These are phyloP conservation scores for Leptothorax acervorum DNA, from an alignment of 2,888 invertebrate genomes.

Conservation along the genomic window DNA sequence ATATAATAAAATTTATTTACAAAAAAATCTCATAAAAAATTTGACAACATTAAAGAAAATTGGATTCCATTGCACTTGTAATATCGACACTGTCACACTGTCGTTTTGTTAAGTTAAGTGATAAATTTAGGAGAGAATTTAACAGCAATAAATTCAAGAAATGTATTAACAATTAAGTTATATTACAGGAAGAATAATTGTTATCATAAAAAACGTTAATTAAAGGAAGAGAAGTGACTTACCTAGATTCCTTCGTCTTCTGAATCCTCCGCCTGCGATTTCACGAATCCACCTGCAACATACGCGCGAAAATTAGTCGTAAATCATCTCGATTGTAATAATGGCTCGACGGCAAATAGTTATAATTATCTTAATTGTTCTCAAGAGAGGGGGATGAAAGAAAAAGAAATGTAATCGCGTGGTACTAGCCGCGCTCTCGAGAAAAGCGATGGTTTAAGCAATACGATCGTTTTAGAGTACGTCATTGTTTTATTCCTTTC, in stretches of 20 bases:
- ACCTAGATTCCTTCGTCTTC: slow-evolving; percentile 80
- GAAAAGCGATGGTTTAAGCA: slow-evolving; percentile 36
- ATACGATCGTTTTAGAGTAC: slow-evolving; percentile 57
- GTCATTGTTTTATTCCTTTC: slow-evolving; percentile 59
- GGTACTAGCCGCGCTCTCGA: not conserved
- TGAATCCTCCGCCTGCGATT: slow-evolving; percentile 74
- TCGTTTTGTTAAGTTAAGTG: no score
- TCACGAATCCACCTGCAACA: slow-evolving; percentile 75
- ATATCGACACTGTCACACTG: not conserved
- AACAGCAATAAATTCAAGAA: not conserved
- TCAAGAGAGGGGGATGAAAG: not conserved
- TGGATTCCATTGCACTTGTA: not conserved
- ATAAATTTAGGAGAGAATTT: not conserved
- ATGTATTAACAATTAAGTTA: not conserved
- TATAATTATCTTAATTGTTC: not conserved
- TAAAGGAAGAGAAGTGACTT: slow-evolving; percentile 47
- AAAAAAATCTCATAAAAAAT: not conserved
- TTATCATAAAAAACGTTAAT: not conserved
- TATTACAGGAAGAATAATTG: not conserved
- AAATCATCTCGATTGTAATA: slow-evolving; percentile 14
- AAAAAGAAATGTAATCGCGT: not conserved
- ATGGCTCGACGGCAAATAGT: not conserved
- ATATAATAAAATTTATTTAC: not conserved
- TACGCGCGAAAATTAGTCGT: slow-evolving; percentile 52
- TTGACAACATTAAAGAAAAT: not conserved